phyloP scores from a whole-genome alignment of 1,140 invertebrate genomes.

The Drosophila hydei region DNA sequence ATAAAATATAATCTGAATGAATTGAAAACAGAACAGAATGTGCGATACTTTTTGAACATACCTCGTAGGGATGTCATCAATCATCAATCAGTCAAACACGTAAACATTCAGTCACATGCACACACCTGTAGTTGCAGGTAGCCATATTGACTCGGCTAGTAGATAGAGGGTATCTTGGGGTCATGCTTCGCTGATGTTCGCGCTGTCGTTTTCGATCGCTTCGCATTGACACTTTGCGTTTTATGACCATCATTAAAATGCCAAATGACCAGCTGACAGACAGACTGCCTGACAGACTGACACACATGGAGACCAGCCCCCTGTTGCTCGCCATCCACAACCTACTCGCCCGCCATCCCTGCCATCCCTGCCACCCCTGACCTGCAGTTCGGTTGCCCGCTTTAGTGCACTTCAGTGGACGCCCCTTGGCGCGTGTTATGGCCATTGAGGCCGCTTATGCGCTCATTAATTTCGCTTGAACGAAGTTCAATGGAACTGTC shows the following conservation, averaged over 20 bases:
- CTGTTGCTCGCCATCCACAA: not conserved
- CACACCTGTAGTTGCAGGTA: no score
- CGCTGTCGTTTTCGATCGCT: constrained; percentile 56
- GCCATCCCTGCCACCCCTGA: not conserved
- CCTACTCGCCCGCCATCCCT: not conserved
- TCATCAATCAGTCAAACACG: no score
- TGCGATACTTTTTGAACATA: no score
- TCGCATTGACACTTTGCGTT: constrained; percentile 76
- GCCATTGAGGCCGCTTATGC: constrained; percentile 56
- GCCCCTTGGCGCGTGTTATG: constrained; percentile 64
- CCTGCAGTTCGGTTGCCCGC: constrained; percentile 30
- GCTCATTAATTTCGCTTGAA: constrained; percentile 77
- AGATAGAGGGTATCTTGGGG: not conserved
- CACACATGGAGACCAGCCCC: not conserved
- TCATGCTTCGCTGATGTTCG: constrained; percentile 7
- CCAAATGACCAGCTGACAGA: constrained; percentile 39
- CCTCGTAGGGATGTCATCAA: no score
- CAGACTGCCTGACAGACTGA: not conserved
- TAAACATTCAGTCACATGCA: no score
- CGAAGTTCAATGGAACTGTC: constrained; percentile 68
- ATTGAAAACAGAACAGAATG: no score
- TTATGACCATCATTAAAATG: constrained; percentile 69
- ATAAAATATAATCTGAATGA: no score
- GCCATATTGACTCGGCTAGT: no score
- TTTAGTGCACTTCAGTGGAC: constrained; percentile 73